Base-by-base conservation (phyloP, 2,888 invertebrate genomes). In the Pandemis cinnamomeana region DNA sequence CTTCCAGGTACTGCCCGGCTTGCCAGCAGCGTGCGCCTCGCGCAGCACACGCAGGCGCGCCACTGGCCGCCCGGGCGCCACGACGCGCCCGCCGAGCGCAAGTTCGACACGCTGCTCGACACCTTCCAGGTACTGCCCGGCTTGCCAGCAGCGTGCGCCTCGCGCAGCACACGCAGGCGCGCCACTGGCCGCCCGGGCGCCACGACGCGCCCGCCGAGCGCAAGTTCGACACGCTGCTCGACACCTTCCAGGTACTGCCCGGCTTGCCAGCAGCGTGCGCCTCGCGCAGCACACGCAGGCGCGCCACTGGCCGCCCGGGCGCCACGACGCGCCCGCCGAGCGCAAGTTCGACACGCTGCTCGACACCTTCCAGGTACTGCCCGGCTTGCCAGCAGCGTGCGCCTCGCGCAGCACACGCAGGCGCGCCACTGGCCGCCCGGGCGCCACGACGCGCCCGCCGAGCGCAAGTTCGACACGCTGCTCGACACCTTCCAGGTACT, bases 271-370 rank as follows among this genome's bases (percentile, higher is more conserved):
- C 97, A 98, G 87, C 93, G 96, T 97, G 74, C 98, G 98, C 81
- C 95, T 99, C 78, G 97, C 98, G 71, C 96, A 96, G 81, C 97
- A 97, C 90, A 96, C 98, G 91, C 97, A 97, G 87, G 95, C 97
- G 84, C 95, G 97, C 95, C 98, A 97, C 91, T 97, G 97, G 97
- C 96, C 96, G 62, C 95, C 95, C 77, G 95, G 92, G 8, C 88
- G 93, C 2, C 95, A 95, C 79, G 95, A 96, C 83, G 94, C 95
- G 77, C 93, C 94, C 77, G 95, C 95, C 0, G 96, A 96, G 76
- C 91, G 91, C 67, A 96, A 95, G 86, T 92, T 93, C 81, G 90
- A 91, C 72, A 87, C 94, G 77, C 94, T 98, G 77, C 91, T 97
- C 46, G 95, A 95, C 51, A 96, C 96, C 3, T 97, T 96, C 87